Base-by-base conservation (phyloP, 2,797 vertebrate genomes). In the Novumbra hubbsi region DNA sequence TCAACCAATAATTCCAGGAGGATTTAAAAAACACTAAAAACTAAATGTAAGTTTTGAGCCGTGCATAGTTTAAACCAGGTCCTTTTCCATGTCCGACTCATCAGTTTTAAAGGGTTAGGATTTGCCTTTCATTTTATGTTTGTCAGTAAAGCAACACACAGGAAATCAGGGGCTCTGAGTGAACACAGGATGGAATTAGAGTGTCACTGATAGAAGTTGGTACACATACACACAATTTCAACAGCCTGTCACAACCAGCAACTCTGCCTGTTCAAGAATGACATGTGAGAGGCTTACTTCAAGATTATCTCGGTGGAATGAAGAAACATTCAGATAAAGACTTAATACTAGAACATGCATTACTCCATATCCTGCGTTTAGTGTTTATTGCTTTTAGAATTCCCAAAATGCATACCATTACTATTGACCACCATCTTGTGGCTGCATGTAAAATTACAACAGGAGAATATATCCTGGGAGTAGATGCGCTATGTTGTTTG, bases 351-450 rank as follows among this genome's bases (percentile, higher is more conserved):
- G 50, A 55, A 55, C 50, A 55, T 55, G 19, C 2, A 19, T n/a
- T 17, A 55, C 52, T 21, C 19, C 19, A 55, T 55, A 21, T 19
- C n/a, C 9, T 55, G 52, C 50, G 9, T 55, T 11, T 21, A 55
- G 19, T 55, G n/a, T 8, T 55, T 55, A 2, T n/a, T 21, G 9
- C 19, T 3, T 55, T n/a, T 11, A 55, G 50, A 38, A 4, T 5
- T 38, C 34, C 49, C 30, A 65, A 68, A n/a, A 68, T 24, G 12
- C 12, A 45, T 11, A 67, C 45, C 38, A 77, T 78, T 87, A 82
- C 76, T 72, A 14, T 21, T 86, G 81, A 73, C 69, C 83, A 69
- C 90, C 88, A 90, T 90, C 91, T 91, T 81, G 88, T 92, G 92
- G 90, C 74, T 48, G 68, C 15, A 48, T 67, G 21, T 17, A 77